These are phyloP conservation scores for Malurus alboscapulatus DNA, from an alignment of 2,113 vertebrate species.

Conservation along the genomic window DNA sequence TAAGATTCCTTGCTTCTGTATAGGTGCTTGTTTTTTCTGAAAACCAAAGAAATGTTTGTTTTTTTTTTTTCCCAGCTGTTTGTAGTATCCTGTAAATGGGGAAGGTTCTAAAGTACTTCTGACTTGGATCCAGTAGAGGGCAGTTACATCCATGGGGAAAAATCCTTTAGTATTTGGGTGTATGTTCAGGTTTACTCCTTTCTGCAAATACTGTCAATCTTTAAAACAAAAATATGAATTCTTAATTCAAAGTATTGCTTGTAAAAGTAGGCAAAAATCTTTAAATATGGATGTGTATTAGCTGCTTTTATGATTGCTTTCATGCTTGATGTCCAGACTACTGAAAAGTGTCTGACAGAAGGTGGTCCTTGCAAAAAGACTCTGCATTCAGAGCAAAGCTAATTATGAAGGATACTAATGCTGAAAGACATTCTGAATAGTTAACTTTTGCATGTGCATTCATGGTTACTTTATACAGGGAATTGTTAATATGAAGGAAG, in stretches of 20 bases:
- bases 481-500: not conserved
- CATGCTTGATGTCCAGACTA: not conserved
- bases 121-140: not conserved
- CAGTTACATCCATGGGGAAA: not conserved
- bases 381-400: not conserved
- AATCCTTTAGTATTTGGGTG: not conserved
- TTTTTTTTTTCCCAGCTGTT: not conserved
- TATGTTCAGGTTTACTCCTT: not conserved
- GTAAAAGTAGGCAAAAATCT: not conserved
- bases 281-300: not conserved
- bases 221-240: not conserved
- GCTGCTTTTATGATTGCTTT: not conserved
- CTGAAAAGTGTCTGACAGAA: not conserved
- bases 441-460: not conserved
- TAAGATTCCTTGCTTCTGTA: not conserved
- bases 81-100: not conserved
- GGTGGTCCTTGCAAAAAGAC: not conserved
- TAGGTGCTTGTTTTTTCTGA: not conserved
- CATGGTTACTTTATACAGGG: not conserved
- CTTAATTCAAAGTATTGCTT: not conserved
- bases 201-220: not conserved
- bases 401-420: not conserved
- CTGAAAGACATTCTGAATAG: not conserved
- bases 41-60: not conserved
- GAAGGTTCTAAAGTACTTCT: not conserved